A percentile compares a stretch with the other conserved stretches of the same genome.
Evolutionary conservation across 1,140 invertebrate genomes (phyloP).

Genomic region (Vanessa tameamea): DNA sequence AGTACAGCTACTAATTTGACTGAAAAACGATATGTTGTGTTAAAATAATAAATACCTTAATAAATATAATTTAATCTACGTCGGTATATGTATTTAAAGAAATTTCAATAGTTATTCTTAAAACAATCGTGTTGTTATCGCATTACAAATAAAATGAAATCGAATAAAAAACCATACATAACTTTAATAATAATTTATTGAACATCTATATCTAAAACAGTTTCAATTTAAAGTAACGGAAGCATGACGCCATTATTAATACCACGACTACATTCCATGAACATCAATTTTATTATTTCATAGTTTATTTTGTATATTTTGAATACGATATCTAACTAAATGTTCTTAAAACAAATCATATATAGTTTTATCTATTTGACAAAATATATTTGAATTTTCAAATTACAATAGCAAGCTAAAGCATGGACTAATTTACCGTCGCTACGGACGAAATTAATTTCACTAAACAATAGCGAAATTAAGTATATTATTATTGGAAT

Average conservation of each 20-base stretch:
- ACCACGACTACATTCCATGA: neutral
- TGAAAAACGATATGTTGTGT: too few species aligned
- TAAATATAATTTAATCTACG: too few species aligned
- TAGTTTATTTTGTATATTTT: neutral
- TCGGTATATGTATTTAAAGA: too few species aligned
- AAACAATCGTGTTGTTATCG: neutral
- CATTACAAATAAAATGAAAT: neutral
- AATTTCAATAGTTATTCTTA: neutral
- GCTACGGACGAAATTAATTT: neutral
- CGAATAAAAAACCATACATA: neutral
- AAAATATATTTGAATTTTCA: neutral
- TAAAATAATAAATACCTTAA: too few species aligned
- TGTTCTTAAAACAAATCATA: neutral
- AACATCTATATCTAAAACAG: slow-evolving; percentile 24
- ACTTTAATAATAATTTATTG: slow-evolving; percentile 24
- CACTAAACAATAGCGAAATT: too few species aligned
- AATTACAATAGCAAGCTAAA: neutral
- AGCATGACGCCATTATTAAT: slow-evolving; percentile 9
- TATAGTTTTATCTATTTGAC: neutral
- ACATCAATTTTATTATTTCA: neutral
- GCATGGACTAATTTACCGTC: neutral
- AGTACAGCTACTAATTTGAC: too few species aligned
- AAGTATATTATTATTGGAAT: neutral
- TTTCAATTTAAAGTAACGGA: slow-evolving; percentile 16
- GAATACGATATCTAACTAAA: slow-evolving; percentile 7